Base-by-base conservation (phyloP, 2,888 invertebrate species). In the Zootermopsis nevadensis region DNA sequence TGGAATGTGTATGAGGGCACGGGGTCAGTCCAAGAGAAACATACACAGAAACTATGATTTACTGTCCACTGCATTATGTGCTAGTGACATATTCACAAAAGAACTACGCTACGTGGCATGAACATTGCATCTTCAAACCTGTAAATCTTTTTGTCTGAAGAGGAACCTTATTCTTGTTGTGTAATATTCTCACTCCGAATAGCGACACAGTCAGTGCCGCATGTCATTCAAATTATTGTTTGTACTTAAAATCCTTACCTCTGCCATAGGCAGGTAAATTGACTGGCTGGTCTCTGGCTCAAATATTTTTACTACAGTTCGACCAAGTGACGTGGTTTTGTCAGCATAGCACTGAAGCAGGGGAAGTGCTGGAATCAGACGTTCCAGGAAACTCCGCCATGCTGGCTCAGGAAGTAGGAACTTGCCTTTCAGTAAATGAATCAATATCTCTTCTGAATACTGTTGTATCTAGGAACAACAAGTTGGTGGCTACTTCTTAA, bases 391-490 rank as follows among this genome's bases (percentile, higher is more conserved):
- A 76, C 90, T 90, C 87, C 91, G 91, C 94, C 94, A 95, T 83
- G 93, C 91, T 12, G 90, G 88, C 84, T 93, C 93, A 31, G 92
- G 91, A 55, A 94, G 90, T 42, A 94, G 90, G 85, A 93, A 87
- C 86, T 93, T 92, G 24, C 93, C 93, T 86, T 94, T 93, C 53
- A 94, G 87, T 31, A 94, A 88, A 86, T 93, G 92, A 35, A 93
- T 86, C 87, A 94, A 88, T 86, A 94, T 93, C 83, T 93, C 93
- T 86, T 92, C 91, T 0, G 94, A 91, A 86, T 91, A 90, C 48
- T 88, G 89, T 87, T 90, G 90, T 72, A 94, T 91, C 94, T 94
- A 87, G 19, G 89, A 89, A 87, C 22, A 77, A 72, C 30, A 81
- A 69, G 10, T 69, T 60, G 12, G 31, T 22, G 12, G 33, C 10